These are phyloP conservation scores for Hirtodrosophila confusa DNA, from an alignment of 2,888 invertebrate species.

Conservation along the genomic window DNA sequence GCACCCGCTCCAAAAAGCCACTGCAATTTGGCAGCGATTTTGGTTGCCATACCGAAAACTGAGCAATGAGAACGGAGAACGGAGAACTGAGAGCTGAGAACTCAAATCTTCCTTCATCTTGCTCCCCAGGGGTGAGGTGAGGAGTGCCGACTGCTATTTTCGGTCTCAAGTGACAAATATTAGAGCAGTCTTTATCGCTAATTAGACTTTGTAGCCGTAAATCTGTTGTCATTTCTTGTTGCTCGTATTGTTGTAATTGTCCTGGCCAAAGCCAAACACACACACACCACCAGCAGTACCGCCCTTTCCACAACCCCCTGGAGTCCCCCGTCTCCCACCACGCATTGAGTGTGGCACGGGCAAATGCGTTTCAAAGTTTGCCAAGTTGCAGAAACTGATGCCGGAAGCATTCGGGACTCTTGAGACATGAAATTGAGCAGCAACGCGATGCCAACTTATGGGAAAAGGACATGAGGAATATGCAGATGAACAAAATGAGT, in stretches of 20 bases:
- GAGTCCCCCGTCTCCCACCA: not conserved
- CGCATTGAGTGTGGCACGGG: conserved; percentile 37
- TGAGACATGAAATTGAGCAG: conserved; percentile 50
- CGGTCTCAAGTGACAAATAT: conserved; percentile 80
- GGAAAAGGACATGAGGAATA: conserved; percentile 35
- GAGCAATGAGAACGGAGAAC: no score
- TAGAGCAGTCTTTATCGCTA: conserved; percentile 80
- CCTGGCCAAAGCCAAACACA: conserved; percentile 49
- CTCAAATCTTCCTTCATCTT: conserved; percentile 8
- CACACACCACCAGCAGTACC: not conserved
- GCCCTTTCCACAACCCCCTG: not conserved
- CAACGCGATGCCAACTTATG: conserved; percentile 17
- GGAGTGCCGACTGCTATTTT: conserved; percentile 58
- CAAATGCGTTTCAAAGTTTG: conserved; percentile 76
- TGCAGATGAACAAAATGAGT: conserved; percentile 26
- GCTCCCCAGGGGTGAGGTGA: not conserved
- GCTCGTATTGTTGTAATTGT: conserved; percentile 50
- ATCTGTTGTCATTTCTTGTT: conserved; percentile 77
- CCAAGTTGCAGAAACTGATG: conserved; percentile 72
- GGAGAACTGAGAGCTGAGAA: conserved; percentile 5
- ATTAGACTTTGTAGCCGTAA: conserved; percentile 80
- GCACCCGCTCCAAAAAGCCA: conserved; percentile 29
- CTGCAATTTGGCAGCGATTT: conserved; percentile 78
- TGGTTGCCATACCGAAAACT: conserved; percentile 31
- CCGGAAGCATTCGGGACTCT: conserved; percentile 67